Evolutionary conservation across 2,888 invertebrate species (phyloP).

Genomic region (Melipona bicolor): DNA sequence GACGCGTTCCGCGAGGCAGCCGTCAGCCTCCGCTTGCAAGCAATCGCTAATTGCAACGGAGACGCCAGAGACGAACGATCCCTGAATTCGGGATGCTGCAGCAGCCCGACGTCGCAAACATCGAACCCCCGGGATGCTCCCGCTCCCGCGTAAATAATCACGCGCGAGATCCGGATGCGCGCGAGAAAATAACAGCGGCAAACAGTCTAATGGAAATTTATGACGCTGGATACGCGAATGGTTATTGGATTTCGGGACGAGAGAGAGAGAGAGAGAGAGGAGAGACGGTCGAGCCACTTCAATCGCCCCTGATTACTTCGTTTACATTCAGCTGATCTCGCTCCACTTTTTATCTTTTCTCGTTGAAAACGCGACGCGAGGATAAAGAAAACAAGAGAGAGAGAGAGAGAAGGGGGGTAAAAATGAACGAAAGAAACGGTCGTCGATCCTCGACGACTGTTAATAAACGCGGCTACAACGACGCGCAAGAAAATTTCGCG

Average conservation of each 20-base stretch:
- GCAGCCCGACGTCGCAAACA: neutral
- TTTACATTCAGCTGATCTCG: constrained; percentile 56
- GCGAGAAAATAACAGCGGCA: constrained; percentile 41
- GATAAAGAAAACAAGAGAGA: neutral
- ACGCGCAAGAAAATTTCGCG: no score
- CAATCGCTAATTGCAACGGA: neutral
- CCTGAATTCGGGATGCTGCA: neutral
- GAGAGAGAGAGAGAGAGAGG: neutral
- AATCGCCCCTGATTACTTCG: constrained; percentile 60
- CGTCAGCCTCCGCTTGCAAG: neutral
- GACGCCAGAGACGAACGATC: neutral
- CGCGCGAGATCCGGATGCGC: neutral
- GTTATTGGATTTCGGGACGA: constrained; percentile 46
- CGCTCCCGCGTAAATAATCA: neutral
- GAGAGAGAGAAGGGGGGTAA: no score
- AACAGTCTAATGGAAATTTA: constrained; percentile 58
- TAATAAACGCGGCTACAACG: neutral
- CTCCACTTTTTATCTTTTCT: neutral
- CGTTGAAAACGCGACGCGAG: neutral
- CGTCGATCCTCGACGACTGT: neutral
- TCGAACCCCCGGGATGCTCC: neutral
- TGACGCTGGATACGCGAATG: constrained; percentile 44
- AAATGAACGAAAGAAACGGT: neutral
- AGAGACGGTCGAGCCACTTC: constrained; percentile 20
- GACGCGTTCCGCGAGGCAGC: neutral